These are phyloP conservation scores for Cyprinodon diabolis DNA, from an alignment of 2,797 vertebrate species.

Conservation along the genomic window DNA sequence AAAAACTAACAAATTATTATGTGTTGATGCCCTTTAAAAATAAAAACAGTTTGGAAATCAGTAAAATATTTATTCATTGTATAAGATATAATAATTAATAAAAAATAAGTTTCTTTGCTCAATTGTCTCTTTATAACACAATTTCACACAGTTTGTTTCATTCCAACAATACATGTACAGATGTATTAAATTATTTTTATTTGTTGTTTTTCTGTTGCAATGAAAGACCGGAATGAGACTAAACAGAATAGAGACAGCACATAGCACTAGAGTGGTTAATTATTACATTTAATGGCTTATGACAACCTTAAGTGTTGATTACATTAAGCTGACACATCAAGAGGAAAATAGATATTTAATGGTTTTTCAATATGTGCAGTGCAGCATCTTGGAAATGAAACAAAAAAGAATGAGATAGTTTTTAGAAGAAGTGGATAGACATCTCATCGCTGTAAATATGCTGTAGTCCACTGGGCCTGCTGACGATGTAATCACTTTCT, in stretches of 20 bases:
- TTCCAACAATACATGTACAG: not conserved
- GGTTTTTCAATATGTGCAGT: slow-evolving; percentile 36
- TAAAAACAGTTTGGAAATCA: not conserved
- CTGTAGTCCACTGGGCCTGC: slow-evolving; percentile 68
- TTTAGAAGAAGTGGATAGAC: slow-evolving; percentile 54
- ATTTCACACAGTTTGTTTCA: not conserved
- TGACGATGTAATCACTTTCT: slow-evolving; percentile 76
- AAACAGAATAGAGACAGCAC: not conserved
- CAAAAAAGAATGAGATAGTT: slow-evolving; percentile 65
- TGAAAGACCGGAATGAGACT: not conserved
- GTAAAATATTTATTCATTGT: not conserved
- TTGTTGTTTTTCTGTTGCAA: not conserved
- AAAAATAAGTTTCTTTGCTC: not conserved
- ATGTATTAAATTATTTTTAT: not conserved
- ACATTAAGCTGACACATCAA: slow-evolving; percentile 49
- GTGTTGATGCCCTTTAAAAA: not conserved
- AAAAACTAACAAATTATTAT: not conserved
- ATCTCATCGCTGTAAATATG: slow-evolving; percentile 68
- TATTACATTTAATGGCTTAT: slow-evolving; percentile 47
- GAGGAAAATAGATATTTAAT: slow-evolving; percentile 68
- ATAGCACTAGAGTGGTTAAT: slow-evolving; percentile 26
- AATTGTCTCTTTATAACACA: not conserved
- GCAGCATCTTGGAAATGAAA: slow-evolving; percentile 46
- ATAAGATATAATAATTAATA: not conserved
- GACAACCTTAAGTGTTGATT: slow-evolving; percentile 49